Percentiles rank a stretch among this genome's conserved stretches.
Conservation (phyloP, 64 coral and sea anemone species). For the Platygyra sinensis region DNA sequence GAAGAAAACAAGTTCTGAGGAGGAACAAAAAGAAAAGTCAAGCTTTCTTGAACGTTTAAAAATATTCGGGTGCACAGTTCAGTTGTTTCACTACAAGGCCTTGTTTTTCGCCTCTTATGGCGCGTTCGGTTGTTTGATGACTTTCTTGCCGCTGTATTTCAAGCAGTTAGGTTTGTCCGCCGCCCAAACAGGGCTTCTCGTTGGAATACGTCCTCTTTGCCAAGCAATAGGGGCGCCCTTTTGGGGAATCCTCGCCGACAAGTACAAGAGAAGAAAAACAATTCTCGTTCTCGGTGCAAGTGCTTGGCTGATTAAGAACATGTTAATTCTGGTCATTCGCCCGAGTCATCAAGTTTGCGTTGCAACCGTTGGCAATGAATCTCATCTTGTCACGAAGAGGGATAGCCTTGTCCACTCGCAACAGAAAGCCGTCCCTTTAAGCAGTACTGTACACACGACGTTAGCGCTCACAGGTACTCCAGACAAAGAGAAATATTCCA, state of each 20-base stretch:
- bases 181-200: constrained; percentile 43
- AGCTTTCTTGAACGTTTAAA: neutral
- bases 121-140: constrained; percentile 2
- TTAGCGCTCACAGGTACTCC: neutral
- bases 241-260: constrained; percentile 60
- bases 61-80: neutral
- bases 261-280: constrained; percentile 37
- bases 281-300: constrained; percentile 7
- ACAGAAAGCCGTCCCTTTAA: neutral
- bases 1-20: neutral
- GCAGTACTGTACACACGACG: neutral
- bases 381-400: neutral
- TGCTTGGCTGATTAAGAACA: constrained; percentile 25
- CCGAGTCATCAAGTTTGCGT: neutral
- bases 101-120: constrained; percentile 45
- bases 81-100: constrained; percentile 42
- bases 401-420: neutral
- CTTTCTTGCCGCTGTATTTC: constrained; percentile 57
- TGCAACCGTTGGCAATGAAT: neutral
- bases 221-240: constrained; percentile 46
- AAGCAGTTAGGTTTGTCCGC: constrained; percentile 59
- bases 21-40: neutral
- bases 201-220: constrained; percentile 52
- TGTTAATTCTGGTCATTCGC: constrained; percentile 15
- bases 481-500: neutral